phyloP scores from a whole-genome alignment of 2,113 vertebrate species.

The Oreochromis niloticus region DNA sequence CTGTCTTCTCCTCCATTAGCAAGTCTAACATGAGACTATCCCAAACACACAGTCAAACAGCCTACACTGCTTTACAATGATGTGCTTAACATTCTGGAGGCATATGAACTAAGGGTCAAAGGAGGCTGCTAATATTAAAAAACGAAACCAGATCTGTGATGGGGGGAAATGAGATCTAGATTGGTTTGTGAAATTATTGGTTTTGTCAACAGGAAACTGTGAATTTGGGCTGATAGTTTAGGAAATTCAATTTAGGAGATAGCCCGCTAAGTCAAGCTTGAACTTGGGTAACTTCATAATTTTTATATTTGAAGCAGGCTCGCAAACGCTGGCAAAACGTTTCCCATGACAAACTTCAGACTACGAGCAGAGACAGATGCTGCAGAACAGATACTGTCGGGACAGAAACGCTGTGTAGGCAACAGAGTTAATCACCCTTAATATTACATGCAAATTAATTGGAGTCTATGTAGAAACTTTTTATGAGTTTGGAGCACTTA shows the following conservation, averaged over 20 bases:
- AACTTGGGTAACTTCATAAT: not conserved
- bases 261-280: not conserved
- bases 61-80: not conserved
- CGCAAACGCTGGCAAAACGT: not conserved
- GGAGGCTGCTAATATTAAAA: not conserved
- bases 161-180: slow-evolving; percentile 11
- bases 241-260: slow-evolving; percentile 26
- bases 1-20: slow-evolving; percentile 55
- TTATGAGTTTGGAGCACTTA: not conserved
- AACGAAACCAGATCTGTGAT: not conserved
- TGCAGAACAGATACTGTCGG: not conserved
- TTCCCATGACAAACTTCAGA: not conserved
- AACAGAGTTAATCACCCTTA: not conserved
- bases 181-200: slow-evolving; percentile 14
- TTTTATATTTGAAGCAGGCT: not conserved
- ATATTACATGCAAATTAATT: not conserved
- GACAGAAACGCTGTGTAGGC: not conserved
- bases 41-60: slow-evolving; percentile 25
- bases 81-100: slow-evolving; percentile 31
- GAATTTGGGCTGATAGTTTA: slow-evolving; percentile 1
- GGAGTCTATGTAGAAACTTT: not conserved
- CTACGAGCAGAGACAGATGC: not conserved
- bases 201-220: slow-evolving; percentile 26
- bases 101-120: slow-evolving; percentile 6
- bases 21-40: slow-evolving; percentile 45